A percentile compares a stretch with the other conserved stretches of the same genome.
These are phyloP conservation scores for Idaea straminata DNA, from an alignment of 2,888 invertebrate genomes.

Conservation along the genomic window DNA sequence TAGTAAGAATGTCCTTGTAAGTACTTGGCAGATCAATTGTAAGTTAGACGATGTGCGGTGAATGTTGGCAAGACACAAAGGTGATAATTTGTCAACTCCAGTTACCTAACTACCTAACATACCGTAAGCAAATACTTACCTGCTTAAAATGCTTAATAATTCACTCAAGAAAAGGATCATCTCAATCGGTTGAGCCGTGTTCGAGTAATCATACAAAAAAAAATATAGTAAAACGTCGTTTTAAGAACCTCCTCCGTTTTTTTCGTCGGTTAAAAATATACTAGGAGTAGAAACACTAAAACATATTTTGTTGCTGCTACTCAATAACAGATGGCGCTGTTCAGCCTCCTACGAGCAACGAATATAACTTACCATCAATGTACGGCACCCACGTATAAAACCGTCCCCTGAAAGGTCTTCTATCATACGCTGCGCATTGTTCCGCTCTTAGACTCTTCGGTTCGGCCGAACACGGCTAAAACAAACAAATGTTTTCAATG, in stretches of 20 bases:
- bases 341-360: neutral
- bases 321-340: neutral
- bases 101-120: neutral
- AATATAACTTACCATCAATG: constrained; percentile 82
- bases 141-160: neutral
- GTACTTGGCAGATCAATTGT: neutral
- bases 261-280: neutral
- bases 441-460: constrained; percentile 83
- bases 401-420: constrained; percentile 85
- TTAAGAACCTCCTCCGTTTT: too few species aligned
- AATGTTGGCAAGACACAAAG: neutral
- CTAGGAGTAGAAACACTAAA: neutral
- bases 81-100: neutral
- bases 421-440: constrained; percentile 88
- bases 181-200: too few species aligned
- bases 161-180: neutral
- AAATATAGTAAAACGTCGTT: too few species aligned
- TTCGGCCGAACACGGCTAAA: constrained; percentile 83
- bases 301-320: neutral
- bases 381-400: constrained; percentile 90
- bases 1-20: neutral
- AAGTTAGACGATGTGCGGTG: neutral
- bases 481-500: constrained; percentile 14
- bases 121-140: neutral
- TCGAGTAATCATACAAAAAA: too few species aligned